Evolutionary conservation across 2,797 vertebrate species (phyloP).

Genomic region (Sardinella longiceps): DNA sequence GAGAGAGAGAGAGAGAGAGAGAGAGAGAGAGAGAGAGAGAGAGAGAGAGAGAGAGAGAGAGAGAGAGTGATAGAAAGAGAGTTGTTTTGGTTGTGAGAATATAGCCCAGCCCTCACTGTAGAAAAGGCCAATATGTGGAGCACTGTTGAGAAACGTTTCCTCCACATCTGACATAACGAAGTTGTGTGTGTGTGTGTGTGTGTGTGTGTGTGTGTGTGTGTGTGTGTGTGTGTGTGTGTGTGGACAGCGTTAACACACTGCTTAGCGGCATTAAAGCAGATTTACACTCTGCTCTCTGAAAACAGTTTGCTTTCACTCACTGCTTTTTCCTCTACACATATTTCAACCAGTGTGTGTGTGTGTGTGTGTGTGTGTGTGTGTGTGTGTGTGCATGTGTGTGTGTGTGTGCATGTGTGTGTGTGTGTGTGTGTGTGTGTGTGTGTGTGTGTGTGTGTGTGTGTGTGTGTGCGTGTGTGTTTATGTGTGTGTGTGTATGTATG

Average conservation of each 20-base stretch:
- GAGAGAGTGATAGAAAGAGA: conserved; percentile 63
- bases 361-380: too few relatives aligned
- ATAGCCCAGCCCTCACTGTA: conserved; percentile 62
- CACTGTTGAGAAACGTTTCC: conserved; percentile 55
- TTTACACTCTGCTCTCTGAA: conserved; percentile 72
- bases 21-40: conserved; percentile 21
- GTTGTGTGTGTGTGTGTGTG: conserved; percentile 51
- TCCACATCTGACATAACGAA: conserved; percentile 67
- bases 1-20: conserved; percentile 80
- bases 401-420: too few relatives aligned
- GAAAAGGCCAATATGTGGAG: conserved; percentile 74
- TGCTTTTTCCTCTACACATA: conserved; percentile 72
- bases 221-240: conserved; percentile 60
- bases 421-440: too few relatives aligned
- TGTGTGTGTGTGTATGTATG: too few relatives aligned
- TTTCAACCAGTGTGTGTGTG: conserved; percentile 61
- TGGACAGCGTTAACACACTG: conserved; percentile 67
- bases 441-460: too few relatives aligned
- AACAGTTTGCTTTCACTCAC: conserved; percentile 71
- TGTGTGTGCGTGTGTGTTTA: too few relatives aligned
- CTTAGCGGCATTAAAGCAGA: conserved; percentile 78
- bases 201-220: conserved; percentile 54
- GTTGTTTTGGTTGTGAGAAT: conserved; percentile 65
- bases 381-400: too few relatives aligned
- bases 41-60: not conserved